Percentiles rank a stretch among this genome's conserved stretches.
Evolutionary conservation across 2,797 vertebrate genomes (phyloP).

Genomic region (Scolopax rusticola): DNA sequence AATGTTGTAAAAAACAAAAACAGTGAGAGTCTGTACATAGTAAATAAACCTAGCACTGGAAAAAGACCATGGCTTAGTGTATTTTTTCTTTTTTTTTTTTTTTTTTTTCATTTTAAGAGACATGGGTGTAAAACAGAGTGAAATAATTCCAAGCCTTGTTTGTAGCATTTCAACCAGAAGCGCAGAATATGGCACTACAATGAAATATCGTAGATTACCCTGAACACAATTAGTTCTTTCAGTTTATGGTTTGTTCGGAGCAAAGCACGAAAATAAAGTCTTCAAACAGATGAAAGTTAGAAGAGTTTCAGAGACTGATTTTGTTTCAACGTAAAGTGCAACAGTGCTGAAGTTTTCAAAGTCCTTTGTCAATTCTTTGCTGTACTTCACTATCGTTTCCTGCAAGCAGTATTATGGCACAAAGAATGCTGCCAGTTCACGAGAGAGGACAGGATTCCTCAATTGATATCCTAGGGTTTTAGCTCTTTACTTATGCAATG

Average conservation of each 20-base stretch:
- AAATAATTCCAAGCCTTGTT: slow-evolving; percentile 78
- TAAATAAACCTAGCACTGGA: slow-evolving; percentile 76
- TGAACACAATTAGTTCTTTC: slow-evolving; percentile 84
- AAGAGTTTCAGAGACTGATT: slow-evolving; percentile 81
- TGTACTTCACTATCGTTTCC: slow-evolving; percentile 73
- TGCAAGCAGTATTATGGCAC: slow-evolving; percentile 74
- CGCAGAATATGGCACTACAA: slow-evolving; percentile 89
- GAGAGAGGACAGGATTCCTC: slow-evolving; percentile 67
- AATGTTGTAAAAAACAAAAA: slow-evolving; percentile 80
- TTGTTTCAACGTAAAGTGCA: slow-evolving; percentile 97
- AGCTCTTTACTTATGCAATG: slow-evolving; percentile 84
- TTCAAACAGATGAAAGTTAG: slow-evolving; percentile 81
- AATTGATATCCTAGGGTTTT: slow-evolving; percentile 61
- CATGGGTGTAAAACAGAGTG: slow-evolving; percentile 72
- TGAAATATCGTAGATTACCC: slow-evolving; percentile 84
- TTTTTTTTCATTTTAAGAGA: slow-evolving; percentile 77
- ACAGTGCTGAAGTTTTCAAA: slow-evolving; percentile 95
- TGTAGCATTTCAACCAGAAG: slow-evolving; percentile 78
- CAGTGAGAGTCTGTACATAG: slow-evolving; percentile 71
- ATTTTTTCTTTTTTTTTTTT: slow-evolving; percentile 62
- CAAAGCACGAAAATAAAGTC: slow-evolving; percentile 79
- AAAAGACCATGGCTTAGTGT: slow-evolving; percentile 78
- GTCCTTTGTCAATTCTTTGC: slow-evolving; percentile 80
- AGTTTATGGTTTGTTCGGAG: slow-evolving; percentile 77
- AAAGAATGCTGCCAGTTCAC: slow-evolving; percentile 67